phyloP scores from a whole-genome alignment of 1,140 invertebrate genomes.

The Pseudoatta argentina region DNA sequence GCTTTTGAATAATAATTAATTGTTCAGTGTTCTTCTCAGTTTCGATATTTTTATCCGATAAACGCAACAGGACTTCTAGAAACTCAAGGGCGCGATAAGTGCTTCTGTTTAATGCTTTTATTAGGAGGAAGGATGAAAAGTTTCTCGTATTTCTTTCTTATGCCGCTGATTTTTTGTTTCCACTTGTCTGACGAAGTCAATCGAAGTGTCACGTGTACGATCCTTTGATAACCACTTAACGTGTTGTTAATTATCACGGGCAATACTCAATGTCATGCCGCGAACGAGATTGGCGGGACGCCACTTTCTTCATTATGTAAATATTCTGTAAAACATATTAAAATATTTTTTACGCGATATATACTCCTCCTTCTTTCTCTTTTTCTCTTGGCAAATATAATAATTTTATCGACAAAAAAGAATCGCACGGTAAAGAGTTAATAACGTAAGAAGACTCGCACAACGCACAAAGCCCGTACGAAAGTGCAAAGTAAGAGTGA shows the following conservation, averaged over 20 bases:
- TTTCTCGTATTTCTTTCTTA: neutral
- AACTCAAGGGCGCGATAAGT: neutral
- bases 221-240: slow-evolving; percentile 29
- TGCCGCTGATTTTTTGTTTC: slow-evolving; percentile 56
- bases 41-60: neutral
- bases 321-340: slow-evolving; percentile 53
- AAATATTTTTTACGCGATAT: slow-evolving; percentile 40
- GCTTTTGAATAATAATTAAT: neutral
- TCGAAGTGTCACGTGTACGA: neutral
- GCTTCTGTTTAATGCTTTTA: neutral
- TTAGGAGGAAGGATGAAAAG: neutral
- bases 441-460: slow-evolving; percentile 47
- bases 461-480: slow-evolving; percentile 54
- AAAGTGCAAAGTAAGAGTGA: slow-evolving; percentile 71
- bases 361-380: neutral
- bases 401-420: slow-evolving; percentile 53
- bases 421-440: slow-evolving; percentile 55
- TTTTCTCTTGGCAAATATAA: slow-evolving; percentile 42
- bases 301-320: slow-evolving; percentile 14
- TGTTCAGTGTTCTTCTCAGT: neutral
- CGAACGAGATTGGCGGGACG: slow-evolving; percentile 41
- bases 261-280: slow-evolving; percentile 29
- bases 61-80: neutral
- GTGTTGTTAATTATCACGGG: slow-evolving; percentile 67
- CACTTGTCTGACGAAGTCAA: slow-evolving; percentile 38